A percentile compares a stretch with the other conserved stretches of the same genome.
Conservation (phyloP, 53 echinoderm and acorn worm genomes). For the Echinometra lucunter region DNA sequence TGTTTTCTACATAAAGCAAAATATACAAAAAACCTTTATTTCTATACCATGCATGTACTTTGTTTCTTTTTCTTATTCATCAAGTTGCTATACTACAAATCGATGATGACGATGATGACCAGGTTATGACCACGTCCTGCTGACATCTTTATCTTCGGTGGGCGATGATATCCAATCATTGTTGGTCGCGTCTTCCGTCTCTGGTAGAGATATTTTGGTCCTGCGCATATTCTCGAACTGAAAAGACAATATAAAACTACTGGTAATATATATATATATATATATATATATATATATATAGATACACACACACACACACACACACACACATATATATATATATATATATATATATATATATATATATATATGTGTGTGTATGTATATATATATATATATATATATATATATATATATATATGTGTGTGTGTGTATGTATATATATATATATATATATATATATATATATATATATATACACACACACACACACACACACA, state of each 20-base stretch:
- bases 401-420: no score
- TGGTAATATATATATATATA: no score
- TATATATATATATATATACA: no score
- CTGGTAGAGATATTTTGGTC: background rate
- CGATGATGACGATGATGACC: background rate
- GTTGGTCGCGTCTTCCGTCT: conserved; percentile 21
- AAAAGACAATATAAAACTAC: background rate
- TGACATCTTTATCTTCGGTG: conserved; percentile 25
- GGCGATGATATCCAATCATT: conserved; percentile 56
- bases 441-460: no score
- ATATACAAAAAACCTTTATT: background rate
- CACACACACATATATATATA: no score
- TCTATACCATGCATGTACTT: background rate
- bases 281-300: no score
- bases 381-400: no score
- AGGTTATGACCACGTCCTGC: conserved; percentile 47
- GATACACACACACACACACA: no score
- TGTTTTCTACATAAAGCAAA: background rate
- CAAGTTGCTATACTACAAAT: background rate
- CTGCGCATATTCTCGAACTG: conserved; percentile 52
- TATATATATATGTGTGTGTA: no score
- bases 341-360: no score
- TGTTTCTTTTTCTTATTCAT: conserved; percentile 2
- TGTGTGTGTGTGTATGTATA: no score
- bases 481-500: no score